phyloP scores from a whole-genome alignment of 1,140 invertebrate species.

The Papilio dardanus region DNA sequence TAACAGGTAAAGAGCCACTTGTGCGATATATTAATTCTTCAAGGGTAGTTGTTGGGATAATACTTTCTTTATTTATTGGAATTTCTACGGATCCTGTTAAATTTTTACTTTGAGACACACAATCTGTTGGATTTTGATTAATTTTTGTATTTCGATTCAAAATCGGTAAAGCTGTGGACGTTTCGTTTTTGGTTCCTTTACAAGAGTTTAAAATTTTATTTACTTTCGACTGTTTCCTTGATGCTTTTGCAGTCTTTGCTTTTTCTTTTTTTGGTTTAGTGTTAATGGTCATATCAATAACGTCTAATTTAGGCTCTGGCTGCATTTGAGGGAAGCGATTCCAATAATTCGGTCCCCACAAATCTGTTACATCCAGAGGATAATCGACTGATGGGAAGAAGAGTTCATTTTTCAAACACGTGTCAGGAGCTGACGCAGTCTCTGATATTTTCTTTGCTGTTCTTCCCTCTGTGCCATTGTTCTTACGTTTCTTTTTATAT shows the following conservation, averaged over 20 bases:
- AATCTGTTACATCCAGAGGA: conserved; percentile 55
- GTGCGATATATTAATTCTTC: background rate
- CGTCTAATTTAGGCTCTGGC: conserved; percentile 17
- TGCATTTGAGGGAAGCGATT: conserved; percentile 39
- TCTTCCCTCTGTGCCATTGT: background rate
- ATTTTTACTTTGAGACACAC: background rate
- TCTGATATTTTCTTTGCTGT: conserved; percentile 31
- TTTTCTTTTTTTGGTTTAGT: conserved; percentile 28
- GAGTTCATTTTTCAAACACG: conserved; percentile 43
- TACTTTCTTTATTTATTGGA: background rate
- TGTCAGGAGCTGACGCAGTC: conserved; percentile 10
- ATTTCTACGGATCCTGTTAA: background rate
- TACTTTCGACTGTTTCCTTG: background rate
- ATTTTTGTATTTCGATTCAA: background rate
- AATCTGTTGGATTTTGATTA: background rate
- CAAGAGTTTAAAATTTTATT: background rate
- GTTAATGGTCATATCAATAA: conserved; percentile 10
- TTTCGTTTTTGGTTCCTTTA: background rate
- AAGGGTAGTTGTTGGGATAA: background rate
- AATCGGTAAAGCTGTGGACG: background rate
- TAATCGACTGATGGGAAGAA: conserved; percentile 69
- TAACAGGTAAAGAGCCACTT: background rate
- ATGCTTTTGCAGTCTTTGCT: background rate
- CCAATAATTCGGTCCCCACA: conserved; percentile 61
- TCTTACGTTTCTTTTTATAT: conserved; percentile 39